phyloP scores from a whole-genome alignment of 2,797 vertebrate species.

The Vipera latastei region DNA sequence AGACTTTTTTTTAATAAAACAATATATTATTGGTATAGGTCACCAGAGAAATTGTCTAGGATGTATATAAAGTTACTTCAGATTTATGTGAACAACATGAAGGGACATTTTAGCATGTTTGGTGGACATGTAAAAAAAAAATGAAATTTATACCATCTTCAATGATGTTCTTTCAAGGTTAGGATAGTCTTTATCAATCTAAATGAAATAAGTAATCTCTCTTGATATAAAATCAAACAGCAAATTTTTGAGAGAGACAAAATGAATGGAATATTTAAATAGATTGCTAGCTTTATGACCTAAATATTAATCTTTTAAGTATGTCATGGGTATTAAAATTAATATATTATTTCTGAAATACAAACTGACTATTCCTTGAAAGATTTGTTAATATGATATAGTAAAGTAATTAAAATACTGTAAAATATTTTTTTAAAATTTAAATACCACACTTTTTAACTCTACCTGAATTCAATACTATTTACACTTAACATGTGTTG shows the following conservation, averaged over 20 bases:
- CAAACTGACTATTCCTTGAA: conserved; percentile 58
- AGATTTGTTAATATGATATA: conserved; percentile 68
- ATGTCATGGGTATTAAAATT: conserved; percentile 24
- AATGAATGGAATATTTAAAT: conserved; percentile 19
- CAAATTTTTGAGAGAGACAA: conserved; percentile 11
- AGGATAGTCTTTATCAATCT: neutral
- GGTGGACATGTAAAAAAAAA: neutral
- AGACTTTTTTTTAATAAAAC: neutral
- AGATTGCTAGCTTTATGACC: neutral
- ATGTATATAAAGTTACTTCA: neutral
- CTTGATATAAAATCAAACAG: neutral
- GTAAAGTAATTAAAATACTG: conserved; percentile 50
- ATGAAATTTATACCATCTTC: neutral
- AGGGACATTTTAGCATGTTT: neutral
- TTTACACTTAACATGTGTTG: neutral
- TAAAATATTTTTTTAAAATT: conserved; percentile 35
- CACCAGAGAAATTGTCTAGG: neutral
- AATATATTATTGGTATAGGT: neutral
- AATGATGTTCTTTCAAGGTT: neutral
- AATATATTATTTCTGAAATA: conserved; percentile 54
- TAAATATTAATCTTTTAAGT: conserved; percentile 37
- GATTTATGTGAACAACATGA: neutral
- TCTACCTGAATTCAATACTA: conserved; percentile 23
- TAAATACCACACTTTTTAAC: conserved; percentile 4
- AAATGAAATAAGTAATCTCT: neutral